Conservation (phyloP, 2,888 invertebrate genomes). For the Eumacrocentrus americanus region DNA sequence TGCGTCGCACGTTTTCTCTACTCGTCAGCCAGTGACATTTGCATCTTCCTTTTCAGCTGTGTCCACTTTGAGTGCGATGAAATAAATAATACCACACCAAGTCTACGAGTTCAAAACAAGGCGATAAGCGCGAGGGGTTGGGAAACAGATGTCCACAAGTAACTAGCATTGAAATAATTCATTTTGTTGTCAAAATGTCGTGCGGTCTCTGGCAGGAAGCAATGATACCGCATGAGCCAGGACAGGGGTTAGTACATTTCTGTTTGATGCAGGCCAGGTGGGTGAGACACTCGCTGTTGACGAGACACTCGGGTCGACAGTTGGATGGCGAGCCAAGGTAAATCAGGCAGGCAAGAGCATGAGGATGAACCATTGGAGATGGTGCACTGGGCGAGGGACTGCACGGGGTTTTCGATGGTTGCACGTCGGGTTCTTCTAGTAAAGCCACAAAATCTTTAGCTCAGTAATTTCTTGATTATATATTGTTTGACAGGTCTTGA, state of each 20-base stretch:
- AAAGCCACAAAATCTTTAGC: no score
- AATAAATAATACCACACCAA: no score
- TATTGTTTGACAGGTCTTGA: not conserved
- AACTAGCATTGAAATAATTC: no score
- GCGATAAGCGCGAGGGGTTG: no score
- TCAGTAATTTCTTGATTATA: no score
- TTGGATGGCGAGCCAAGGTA: constrained; percentile 77
- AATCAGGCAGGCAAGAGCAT: constrained; percentile 72
- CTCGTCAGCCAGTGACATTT: no score
- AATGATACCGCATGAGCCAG: constrained; percentile 67
- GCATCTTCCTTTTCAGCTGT: no score
- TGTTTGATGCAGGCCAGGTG: constrained; percentile 69
- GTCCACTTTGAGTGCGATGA: no score
- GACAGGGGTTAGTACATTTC: constrained; percentile 73
- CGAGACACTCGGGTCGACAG: constrained; percentile 76
- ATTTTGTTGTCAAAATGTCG: no score
- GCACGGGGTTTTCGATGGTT: constrained; percentile 59
- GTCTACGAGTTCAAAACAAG: no score
- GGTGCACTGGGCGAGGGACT: constrained; percentile 69
- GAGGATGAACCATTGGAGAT: constrained; percentile 63
- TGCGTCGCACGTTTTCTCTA: no score
- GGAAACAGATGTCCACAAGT: no score
- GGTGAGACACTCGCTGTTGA: constrained; percentile 71
- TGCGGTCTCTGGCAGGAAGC: constrained; percentile 69
- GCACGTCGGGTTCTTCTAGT: constrained; percentile 33